Evolutionary conservation across 2,888 invertebrate species (phyloP).

Genomic region (Euplexia lucipara): DNA sequence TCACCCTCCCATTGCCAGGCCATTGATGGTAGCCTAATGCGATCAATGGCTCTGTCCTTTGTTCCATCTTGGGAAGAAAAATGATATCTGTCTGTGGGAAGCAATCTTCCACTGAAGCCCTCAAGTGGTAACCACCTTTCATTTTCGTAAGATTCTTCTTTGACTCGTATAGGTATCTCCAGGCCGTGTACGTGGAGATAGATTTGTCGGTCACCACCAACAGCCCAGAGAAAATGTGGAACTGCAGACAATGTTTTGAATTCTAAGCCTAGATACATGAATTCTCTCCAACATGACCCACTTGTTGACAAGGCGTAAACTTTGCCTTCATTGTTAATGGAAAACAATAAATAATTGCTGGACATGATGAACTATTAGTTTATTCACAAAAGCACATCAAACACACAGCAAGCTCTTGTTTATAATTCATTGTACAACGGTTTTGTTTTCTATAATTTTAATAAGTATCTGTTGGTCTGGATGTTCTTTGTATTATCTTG

Average conservation of each 20-base stretch:
- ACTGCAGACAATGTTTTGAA: constrained; percentile 97
- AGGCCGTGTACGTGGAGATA: constrained; percentile 97
- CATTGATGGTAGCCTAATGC: constrained; percentile 97
- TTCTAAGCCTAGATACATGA: constrained; percentile 96
- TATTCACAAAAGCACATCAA: constrained; percentile 24
- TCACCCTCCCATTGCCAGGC: constrained; percentile 99
- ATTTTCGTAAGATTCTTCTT: constrained; percentile 98
- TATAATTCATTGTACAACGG: constrained; percentile 11
- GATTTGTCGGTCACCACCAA: constrained; percentile 97
- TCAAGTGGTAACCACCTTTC: constrained; percentile 98
- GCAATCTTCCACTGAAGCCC: constrained; percentile 95
- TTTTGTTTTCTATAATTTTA: constrained; percentile 1
- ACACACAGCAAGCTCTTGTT: constrained; percentile 23
- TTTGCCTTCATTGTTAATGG: constrained; percentile 96
- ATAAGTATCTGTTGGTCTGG: background rate
- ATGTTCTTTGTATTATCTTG: background rate
- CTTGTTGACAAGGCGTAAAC: constrained; percentile 96
- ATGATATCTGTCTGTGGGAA: constrained; percentile 97
- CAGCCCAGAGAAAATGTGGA: constrained; percentile 97
- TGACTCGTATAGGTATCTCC: constrained; percentile 97
- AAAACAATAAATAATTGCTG: constrained; percentile 94
- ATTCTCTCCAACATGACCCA: constrained; percentile 96
- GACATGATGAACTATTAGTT: constrained; percentile 74
- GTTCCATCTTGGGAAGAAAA: constrained; percentile 97
- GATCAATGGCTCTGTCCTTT: constrained; percentile 94